Percentiles rank a stretch among this genome's conserved stretches.
phyloP scores from a whole-genome alignment of 1,140 invertebrate species.

The Uloborus diversus region DNA sequence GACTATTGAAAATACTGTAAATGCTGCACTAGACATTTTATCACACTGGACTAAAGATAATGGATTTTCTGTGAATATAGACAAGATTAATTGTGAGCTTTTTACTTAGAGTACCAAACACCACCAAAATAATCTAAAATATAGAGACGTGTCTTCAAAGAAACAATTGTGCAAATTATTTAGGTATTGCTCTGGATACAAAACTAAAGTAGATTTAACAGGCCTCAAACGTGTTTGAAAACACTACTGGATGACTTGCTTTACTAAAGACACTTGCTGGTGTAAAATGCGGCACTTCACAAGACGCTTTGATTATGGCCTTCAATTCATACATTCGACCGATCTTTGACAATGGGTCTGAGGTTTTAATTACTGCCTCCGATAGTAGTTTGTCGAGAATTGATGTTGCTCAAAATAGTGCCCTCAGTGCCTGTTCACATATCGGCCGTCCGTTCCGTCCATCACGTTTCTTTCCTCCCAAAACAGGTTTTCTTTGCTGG shows the following conservation, averaged over 20 bases:
- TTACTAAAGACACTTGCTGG: neutral
- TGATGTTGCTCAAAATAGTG: neutral
- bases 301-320: neutral
- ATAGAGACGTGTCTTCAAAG: neutral
- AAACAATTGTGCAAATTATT: neutral
- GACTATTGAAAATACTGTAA: neutral
- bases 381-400: slow-evolving; percentile 24
- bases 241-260: neutral
- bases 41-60: neutral
- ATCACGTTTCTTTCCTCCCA: too few species aligned
- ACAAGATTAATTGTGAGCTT: too few species aligned
- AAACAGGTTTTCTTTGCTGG: too few species aligned
- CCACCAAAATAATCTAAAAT: neutral
- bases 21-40: neutral
- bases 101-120: neutral
- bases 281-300: neutral
- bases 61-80: neutral
- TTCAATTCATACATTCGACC: neutral
- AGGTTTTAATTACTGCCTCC: neutral
- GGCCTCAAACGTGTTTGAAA: neutral
- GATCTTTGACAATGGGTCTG: neutral
- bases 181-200: neutral
- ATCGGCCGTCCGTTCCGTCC: too few species aligned
- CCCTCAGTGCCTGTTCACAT: too few species aligned
- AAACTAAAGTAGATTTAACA: neutral